phyloP scores from a whole-genome alignment of 2,888 invertebrate genomes.

The Serripes groenlandicus region DNA sequence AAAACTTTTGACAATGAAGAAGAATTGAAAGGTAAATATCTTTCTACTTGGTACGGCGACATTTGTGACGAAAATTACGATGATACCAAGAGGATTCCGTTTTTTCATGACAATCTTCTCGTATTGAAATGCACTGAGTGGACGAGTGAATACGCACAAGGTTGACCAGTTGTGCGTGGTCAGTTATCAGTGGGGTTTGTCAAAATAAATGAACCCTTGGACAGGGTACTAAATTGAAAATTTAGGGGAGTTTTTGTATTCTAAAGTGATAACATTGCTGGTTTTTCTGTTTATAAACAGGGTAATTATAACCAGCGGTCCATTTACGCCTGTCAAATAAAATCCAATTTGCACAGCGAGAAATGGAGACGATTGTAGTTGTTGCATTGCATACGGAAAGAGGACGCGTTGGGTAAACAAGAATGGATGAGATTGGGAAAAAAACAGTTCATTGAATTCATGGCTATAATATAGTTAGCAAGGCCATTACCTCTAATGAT shows the following conservation, averaged over 20 bases:
- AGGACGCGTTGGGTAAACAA: too few relatives aligned
- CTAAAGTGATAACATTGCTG: conserved; percentile 20
- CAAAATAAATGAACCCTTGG: neutral
- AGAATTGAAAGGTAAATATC: too few relatives aligned
- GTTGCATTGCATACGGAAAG: too few relatives aligned
- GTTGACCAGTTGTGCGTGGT: neutral
- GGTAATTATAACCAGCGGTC: conserved; percentile 18
- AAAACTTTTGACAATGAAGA: too few relatives aligned
- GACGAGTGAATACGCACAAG: conserved; percentile 9
- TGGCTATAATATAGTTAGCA: too few relatives aligned
- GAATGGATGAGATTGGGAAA: too few relatives aligned
- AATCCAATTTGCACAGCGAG: conserved; percentile 24
- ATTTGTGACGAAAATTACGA: too few relatives aligned
- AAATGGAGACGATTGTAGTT: conserved; percentile 9
- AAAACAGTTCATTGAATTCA: too few relatives aligned
- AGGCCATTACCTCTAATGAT: too few relatives aligned
- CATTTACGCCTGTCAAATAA: conserved; percentile 23
- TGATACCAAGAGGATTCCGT: too few relatives aligned
- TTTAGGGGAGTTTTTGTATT: conserved; percentile 20
- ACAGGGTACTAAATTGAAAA: conserved; percentile 26
- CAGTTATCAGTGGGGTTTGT: conserved; percentile 3
- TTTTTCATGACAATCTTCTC: too few relatives aligned
- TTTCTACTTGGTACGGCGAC: too few relatives aligned
- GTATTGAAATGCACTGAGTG: conserved; percentile 34
- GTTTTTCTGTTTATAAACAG: conserved; percentile 18